Evolutionary conservation across 2,888 invertebrate species (phyloP).

Genomic region (Alentia gelatinosa): DNA sequence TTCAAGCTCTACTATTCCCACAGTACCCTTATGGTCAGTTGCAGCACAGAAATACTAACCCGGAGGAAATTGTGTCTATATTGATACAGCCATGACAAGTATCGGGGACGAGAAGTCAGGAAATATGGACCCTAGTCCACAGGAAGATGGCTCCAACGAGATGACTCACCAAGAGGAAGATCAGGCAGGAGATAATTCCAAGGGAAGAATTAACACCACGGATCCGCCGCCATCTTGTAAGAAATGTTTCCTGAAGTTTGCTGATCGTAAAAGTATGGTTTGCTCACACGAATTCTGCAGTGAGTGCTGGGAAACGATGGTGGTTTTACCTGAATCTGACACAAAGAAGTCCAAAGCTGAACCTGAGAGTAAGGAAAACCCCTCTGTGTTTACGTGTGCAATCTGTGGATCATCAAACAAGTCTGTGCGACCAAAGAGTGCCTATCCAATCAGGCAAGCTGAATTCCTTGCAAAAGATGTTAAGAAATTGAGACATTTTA

Average conservation of each 20-base stretch:
- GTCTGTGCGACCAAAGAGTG: slow-evolving; percentile 10
- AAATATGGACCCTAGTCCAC: too few species aligned
- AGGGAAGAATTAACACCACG: too few species aligned
- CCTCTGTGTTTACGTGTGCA: background rate
- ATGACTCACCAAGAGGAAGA: too few species aligned
- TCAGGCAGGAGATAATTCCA: too few species aligned
- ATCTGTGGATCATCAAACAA: background rate
- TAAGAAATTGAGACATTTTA: background rate
- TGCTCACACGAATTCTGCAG: background rate
- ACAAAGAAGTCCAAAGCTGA: background rate
- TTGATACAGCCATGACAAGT: too few species aligned
- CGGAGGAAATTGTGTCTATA: too few species aligned
- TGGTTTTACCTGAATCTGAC: background rate
- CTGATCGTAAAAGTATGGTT: background rate
- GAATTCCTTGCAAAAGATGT: background rate
- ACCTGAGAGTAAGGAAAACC: background rate
- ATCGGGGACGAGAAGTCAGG: too few species aligned
- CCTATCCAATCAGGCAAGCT: background rate
- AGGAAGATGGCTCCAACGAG: too few species aligned
- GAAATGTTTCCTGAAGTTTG: slow-evolving; percentile 15
- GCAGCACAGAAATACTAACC: too few species aligned
- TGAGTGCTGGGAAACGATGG: slow-evolving; percentile 24
- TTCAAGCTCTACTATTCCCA: too few species aligned
- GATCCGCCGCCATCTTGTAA: slow-evolving; percentile 30
- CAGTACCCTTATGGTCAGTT: too few species aligned